phyloP scores from a whole-genome alignment of 1,140 invertebrate species.

The Andrena cerasifolii region DNA sequence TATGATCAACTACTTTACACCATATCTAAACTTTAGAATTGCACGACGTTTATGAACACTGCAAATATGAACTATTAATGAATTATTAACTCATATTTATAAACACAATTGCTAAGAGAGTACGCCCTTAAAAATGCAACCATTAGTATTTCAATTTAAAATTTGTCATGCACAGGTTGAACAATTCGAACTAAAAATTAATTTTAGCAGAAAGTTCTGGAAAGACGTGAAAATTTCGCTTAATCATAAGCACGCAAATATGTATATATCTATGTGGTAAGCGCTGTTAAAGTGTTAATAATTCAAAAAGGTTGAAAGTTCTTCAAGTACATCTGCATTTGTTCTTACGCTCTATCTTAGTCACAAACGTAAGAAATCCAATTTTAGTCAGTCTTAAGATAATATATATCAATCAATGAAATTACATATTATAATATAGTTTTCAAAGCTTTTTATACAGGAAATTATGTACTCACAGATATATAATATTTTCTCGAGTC shows the following conservation, averaged over 20 bases:
- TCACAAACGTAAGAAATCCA: slow-evolving; percentile 27
- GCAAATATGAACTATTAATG: neutral
- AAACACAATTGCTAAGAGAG: neutral
- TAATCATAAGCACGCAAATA: neutral
- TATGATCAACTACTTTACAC: neutral
- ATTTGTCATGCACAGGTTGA: slow-evolving; percentile 8
- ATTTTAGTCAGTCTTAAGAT: slow-evolving; percentile 6
- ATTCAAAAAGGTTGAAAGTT: neutral
- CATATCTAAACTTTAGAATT: neutral
- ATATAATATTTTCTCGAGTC: slow-evolving; percentile 26
- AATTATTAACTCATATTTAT: slow-evolving; percentile 9
- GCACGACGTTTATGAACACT: neutral
- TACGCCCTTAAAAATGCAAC: slow-evolving; percentile 6
- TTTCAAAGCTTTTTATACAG: slow-evolving; percentile 29
- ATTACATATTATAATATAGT: neutral
- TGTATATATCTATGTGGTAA: neutral
- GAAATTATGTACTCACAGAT: slow-evolving; percentile 37
- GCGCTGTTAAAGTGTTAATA: neutral
- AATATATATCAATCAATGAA: slow-evolving; percentile 27
- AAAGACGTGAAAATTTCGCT: slow-evolving; percentile 1
- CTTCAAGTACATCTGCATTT: slow-evolving; percentile 2
- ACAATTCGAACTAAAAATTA: slow-evolving; percentile 33
- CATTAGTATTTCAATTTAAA: neutral
- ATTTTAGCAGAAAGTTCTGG: slow-evolving; percentile 22
- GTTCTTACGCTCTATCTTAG: slow-evolving; percentile 8